A percentile compares a stretch with the other conserved stretches of the same genome.
Conservation (phyloP, 2,888 invertebrate genomes). For the Imbricaverruca yamaguchii region DNA sequence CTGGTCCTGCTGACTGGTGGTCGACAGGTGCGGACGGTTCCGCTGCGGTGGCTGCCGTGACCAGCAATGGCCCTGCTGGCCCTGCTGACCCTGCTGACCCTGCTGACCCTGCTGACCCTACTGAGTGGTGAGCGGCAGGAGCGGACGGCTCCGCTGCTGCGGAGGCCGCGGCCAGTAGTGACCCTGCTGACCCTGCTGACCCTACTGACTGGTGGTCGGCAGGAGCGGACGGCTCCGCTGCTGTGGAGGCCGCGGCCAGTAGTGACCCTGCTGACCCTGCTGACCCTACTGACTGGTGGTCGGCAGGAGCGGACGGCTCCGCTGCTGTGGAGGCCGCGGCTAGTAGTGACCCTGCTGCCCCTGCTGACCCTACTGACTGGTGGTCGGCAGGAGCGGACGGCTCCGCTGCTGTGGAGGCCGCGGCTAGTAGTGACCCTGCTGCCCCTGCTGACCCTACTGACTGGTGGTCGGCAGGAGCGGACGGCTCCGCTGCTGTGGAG, state of each 20-base stretch:
- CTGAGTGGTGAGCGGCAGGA: background rate
- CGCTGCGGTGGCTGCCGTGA: background rate
- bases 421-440: background rate
- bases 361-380: background rate
- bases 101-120: background rate
- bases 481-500: background rate
- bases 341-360: background rate
- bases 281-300: background rate
- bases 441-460: background rate
- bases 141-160: background rate
- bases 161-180: background rate
- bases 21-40: no score
- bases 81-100: background rate
- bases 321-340: background rate
- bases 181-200: background rate
- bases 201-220: background rate
- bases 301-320: background rate
- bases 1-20: background rate
- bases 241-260: background rate
- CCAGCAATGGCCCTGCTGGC: background rate
- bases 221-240: background rate
- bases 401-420: background rate
- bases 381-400: background rate
- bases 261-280: background rate
- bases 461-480: background rate